Base-by-base conservation (phyloP, 2,113 vertebrate genomes). In the Prochilodus magdalenae region DNA sequence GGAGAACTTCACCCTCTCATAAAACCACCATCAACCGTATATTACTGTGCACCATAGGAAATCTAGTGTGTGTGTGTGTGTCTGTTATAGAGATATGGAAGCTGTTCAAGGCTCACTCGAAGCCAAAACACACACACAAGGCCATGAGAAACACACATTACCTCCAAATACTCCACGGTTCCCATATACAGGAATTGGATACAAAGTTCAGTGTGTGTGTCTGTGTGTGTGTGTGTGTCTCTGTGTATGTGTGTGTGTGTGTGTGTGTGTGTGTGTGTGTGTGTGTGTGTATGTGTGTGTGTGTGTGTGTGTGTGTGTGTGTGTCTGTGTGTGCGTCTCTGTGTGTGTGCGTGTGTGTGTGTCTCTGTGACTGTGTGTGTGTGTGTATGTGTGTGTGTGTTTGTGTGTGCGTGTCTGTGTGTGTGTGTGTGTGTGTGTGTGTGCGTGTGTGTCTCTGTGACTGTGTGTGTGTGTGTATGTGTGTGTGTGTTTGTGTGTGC, bases 61-160 rank as follows among this genome's bases (percentile, higher is more conserved):
- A 75, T 29, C n/a, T 22, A 51, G 10, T 66, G 65, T 66, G n/a
- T 75, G 65, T 66, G n/a, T 75, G 80, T 75, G 49, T 27, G 49
- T 40, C 3, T 53, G 24, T 55, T 33, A n/a, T 29, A 30, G 16
- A 67, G n/a, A 66, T 80, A 79, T 66, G 47, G 60, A 69, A 66
- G 30, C 27, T 80, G 15, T 74, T 70, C 66, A 75, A 36, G 40
- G 66, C 44, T 65, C 66, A 26, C 20, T 29, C 65, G 24, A 75
- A 30, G 51, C 63, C 65, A 33, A 53, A 74, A 70, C 30, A 63
- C 65, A 63, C 65, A 63, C 83, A 59, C 55, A 30, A n/a, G 36
- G 8, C 36, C 53, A 57, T 60, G 67, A 60, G 55, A 49, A 80
- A 73, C 69, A 63, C 67, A 59, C 24, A n/a, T 20, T n/a, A 44